phyloP scores from a whole-genome alignment of 2,797 vertebrate species.

The Oreochromis grahami region DNA sequence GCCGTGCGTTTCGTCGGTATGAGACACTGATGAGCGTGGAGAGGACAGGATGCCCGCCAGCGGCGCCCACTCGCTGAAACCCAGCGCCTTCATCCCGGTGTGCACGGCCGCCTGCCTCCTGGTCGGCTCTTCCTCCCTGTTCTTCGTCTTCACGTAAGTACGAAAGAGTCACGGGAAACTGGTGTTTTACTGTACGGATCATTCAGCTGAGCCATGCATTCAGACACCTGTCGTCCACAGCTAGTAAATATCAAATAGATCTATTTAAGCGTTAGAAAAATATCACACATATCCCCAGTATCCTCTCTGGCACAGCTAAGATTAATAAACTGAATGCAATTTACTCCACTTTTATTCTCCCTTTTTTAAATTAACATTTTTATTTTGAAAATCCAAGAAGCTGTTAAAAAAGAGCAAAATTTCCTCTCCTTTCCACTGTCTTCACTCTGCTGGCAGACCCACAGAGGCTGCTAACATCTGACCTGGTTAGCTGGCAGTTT shows the following conservation, averaged over 20 bases:
- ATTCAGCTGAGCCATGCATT: background rate
- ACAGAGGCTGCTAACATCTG: conserved; percentile 20
- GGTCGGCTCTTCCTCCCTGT: conserved; percentile 90
- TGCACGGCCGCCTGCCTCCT: conserved; percentile 89
- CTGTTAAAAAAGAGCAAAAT: background rate
- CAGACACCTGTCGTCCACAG: background rate
- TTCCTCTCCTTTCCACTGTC: background rate
- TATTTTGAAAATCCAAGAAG: background rate
- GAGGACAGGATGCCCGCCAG: conserved; percentile 89
- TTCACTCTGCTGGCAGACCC: conserved; percentile 14
- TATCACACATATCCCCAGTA: background rate
- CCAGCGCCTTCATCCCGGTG: conserved; percentile 91
- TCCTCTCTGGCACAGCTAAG: background rate
- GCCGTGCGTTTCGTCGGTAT: conserved; percentile 4
- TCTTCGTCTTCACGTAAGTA: conserved; percentile 98
- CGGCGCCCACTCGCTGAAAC: conserved; percentile 84
- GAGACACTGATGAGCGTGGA: conserved; percentile 74
- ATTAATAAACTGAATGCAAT: background rate
- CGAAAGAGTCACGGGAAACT: background rate
- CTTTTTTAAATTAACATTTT: background rate
- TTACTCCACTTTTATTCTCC: background rate
- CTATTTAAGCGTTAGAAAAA: background rate
- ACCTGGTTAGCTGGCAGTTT: conserved; percentile 36
- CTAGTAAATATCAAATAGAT: background rate
- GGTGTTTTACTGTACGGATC: background rate